Evolutionary conservation across 2,888 invertebrate genomes (phyloP).

Genomic region (Amphimallon solstitiale): DNA sequence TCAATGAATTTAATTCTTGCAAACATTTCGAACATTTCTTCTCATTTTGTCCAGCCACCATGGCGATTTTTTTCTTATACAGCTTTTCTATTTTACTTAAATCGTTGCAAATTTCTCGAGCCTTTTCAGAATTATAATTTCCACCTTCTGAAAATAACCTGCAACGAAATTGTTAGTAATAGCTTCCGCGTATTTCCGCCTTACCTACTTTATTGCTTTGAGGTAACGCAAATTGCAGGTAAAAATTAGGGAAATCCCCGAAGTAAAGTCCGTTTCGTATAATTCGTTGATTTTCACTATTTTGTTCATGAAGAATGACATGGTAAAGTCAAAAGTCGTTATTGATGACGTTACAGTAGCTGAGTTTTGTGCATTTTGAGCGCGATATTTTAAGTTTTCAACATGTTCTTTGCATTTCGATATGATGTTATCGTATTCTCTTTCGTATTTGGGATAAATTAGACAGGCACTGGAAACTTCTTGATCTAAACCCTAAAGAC

Average conservation of each 20-base stretch:
- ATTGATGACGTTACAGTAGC: conserved; percentile 3
- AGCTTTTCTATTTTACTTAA: conserved; percentile 40
- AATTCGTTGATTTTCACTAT: conserved; percentile 2
- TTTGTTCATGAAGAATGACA: conserved; percentile 20
- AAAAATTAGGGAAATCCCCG: conserved; percentile 9
- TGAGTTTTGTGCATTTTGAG: conserved; percentile 17
- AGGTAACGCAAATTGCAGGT: conserved; percentile 22
- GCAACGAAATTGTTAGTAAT: not conserved
- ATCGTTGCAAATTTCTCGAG: conserved; percentile 39
- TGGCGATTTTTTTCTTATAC: conserved; percentile 35
- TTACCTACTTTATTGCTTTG: conserved; percentile 25
- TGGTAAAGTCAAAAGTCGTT: not conserved
- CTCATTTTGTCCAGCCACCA: conserved; percentile 31
- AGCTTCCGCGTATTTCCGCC: not conserved
- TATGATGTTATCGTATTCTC: conserved; percentile 4
- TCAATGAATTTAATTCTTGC: conserved; percentile 1
- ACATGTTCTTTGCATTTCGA: conserved; percentile 3
- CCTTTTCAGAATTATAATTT: conserved; percentile 51
- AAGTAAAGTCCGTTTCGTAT: conserved; percentile 7
- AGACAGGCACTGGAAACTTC: conserved; percentile 6
- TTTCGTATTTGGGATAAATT: conserved; percentile 24
- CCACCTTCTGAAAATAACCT: conserved; percentile 56
- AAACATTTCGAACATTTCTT: conserved; percentile 33
- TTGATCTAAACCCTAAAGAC: conserved; percentile 4
- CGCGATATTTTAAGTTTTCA: conserved; percentile 2